Base-by-base conservation (phyloP, 2,797 vertebrate genomes). In the Myotis planiceps region DNA sequence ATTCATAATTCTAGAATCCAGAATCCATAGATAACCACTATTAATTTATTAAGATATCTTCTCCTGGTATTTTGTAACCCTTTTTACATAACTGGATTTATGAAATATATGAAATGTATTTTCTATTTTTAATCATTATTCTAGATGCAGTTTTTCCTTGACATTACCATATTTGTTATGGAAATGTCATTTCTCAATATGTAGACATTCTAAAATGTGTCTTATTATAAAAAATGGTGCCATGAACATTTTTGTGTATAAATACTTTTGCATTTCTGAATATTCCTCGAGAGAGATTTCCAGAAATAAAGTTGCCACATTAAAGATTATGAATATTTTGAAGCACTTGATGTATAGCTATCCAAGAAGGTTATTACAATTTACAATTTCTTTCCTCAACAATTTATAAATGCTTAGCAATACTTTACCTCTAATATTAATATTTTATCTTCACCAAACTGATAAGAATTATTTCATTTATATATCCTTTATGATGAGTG, bases 301-400 rank as follows among this genome's bases (percentile, higher is more conserved):
- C 74, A 88, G 37, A 90, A 96, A 91, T 66, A 94, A 90, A 94
- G 39, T 18, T 82, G 14, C 9, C 47, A 72, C n/a, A 74, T 39
- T 92, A 88, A 92, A 80, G 9, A 88, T 85, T 45, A 69, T 49
- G 39, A 88, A 75, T 83, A 89, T 87, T 71, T 91, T 71, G 83
- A 84, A 88, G 18, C 8, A 45, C 15, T 37, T 53, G 21, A 71
- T 87, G 2, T 58, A 27, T 5, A 85, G 21, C 29, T 81, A 63
- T 69, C 63, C 68, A 51, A 80, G 49, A 90, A 82, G 16, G 45
- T n/a, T 80, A 7, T 74, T 86, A 78, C 1, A 72, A 49, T 81
- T 84, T 82, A 90, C 0, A 75, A 37, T 23, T 75, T 10, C 25
- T 6, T 21, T 60, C 6, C 21, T 23, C 49, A 91, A 79, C 19